Evolutionary conservation across 2,113 vertebrate genomes (phyloP).

Genomic region (Fregata magnificens): DNA sequence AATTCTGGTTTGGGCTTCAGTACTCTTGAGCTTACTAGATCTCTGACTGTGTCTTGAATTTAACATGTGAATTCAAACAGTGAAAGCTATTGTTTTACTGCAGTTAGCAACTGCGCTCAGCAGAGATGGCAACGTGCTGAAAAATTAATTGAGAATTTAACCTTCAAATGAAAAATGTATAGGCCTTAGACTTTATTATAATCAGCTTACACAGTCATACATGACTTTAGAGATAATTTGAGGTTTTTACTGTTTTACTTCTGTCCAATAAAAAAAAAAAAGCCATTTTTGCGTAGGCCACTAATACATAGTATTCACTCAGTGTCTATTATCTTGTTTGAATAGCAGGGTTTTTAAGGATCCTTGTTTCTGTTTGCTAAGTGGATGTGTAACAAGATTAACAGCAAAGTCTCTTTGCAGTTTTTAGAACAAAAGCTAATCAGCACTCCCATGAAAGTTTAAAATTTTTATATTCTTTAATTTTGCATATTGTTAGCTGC

Average conservation of each 20-base stretch:
- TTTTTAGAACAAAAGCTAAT: slow-evolving; percentile 66
- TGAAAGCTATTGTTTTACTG: slow-evolving; percentile 53
- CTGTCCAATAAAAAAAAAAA: slow-evolving; percentile 33
- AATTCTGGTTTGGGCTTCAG: slow-evolving; percentile 4
- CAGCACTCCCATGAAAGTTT: slow-evolving; percentile 56
- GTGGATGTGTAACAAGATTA: slow-evolving; percentile 65
- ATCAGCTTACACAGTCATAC: slow-evolving; percentile 59
- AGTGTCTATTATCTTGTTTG: slow-evolving; percentile 47
- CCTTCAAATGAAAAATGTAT: slow-evolving; percentile 73
- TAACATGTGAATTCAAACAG: slow-evolving; percentile 16
- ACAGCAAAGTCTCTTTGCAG: slow-evolving; percentile 38
- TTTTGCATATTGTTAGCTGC: slow-evolving; percentile 72
- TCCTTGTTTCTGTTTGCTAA: slow-evolving; percentile 64
- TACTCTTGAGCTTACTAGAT: background rate
- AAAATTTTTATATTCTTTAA: slow-evolving; percentile 67
- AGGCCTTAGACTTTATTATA: slow-evolving; percentile 45
- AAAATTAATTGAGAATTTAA: slow-evolving; percentile 80
- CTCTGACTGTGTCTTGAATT: slow-evolving; percentile 5
- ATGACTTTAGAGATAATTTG: slow-evolving; percentile 58
- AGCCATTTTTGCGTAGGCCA: slow-evolving; percentile 43
- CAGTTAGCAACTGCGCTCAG: slow-evolving; percentile 59
- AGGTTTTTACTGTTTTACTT: slow-evolving; percentile 46
- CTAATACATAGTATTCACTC: slow-evolving; percentile 48
- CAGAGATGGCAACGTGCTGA: slow-evolving; percentile 63
- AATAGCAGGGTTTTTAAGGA: slow-evolving; percentile 59